These are phyloP conservation scores for Spermophilus dauricus DNA, from an alignment of 2,113 vertebrate genomes.

Conservation along the genomic window DNA sequence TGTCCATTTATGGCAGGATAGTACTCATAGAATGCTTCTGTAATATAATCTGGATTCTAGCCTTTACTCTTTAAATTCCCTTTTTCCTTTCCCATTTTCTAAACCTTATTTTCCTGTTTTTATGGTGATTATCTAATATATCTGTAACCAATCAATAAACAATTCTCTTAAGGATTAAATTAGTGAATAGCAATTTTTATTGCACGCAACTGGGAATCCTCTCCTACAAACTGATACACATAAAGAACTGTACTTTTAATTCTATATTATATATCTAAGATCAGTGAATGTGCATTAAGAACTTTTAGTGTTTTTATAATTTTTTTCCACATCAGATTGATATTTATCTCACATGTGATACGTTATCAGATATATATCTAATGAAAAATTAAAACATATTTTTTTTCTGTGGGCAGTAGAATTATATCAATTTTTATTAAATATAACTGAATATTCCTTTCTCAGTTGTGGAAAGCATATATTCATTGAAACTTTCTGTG, in stretches of 20 bases:
- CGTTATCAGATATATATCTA: not conserved
- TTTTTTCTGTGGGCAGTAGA: not conserved
- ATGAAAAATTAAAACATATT: conserved; percentile 10
- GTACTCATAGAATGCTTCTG: not conserved
- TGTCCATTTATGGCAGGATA: not conserved
- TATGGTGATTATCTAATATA: not conserved
- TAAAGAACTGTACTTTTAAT: not conserved
- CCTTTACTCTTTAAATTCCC: not conserved
- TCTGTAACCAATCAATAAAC: not conserved
- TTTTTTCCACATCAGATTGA: not conserved
- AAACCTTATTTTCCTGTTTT: not conserved
- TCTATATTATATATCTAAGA: not conserved
- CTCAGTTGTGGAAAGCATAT: not conserved
- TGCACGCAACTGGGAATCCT: not conserved
- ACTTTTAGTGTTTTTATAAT: not conserved
- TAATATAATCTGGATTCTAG: not conserved
- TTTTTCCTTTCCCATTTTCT: not conserved
- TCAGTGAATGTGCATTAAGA: not conserved
- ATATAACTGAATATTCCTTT: conserved; percentile 15
- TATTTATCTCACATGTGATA: not conserved
- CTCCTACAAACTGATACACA: not conserved
- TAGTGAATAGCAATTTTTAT: not conserved
- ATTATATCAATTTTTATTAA: conserved; percentile 20
- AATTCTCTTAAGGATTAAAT: not conserved
- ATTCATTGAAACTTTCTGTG: not conserved